phyloP scores from a whole-genome alignment of 2,113 vertebrate species.

The Etia nguti region DNA sequence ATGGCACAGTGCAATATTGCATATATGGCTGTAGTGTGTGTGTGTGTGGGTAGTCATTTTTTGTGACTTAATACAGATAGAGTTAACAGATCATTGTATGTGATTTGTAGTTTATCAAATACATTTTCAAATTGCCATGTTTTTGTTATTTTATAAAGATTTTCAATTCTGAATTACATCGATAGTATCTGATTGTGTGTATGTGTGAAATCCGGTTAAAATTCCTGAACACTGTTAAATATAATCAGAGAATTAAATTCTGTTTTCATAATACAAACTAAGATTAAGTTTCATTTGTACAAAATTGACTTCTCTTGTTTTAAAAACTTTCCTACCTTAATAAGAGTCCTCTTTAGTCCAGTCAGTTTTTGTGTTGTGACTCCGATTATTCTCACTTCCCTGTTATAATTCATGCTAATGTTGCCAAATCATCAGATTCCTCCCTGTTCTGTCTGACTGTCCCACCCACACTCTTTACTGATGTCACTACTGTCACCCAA shows the following conservation, averaged over 20 bases:
- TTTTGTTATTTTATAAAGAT: not conserved
- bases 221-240: not conserved
- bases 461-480: not conserved
- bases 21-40: no score
- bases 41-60: no score
- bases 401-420: not conserved
- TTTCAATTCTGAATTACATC: not conserved
- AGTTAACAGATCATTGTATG: no score
- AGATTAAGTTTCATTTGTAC: not conserved
- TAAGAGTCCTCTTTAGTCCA: not conserved
- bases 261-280: not conserved
- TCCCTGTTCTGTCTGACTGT: not conserved
- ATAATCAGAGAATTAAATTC: not conserved
- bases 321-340: not conserved
- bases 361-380: not conserved
- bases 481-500: not conserved
- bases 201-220: not conserved
- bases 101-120: no score
- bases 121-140: no score
- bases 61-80: no score
- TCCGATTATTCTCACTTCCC: not conserved
- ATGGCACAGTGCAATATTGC: no score
- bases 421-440: not conserved
- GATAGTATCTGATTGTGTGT: not conserved
- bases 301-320: not conserved